Conservation (phyloP, 2,797 vertebrate species). For the Phataginus tricuspis region DNA sequence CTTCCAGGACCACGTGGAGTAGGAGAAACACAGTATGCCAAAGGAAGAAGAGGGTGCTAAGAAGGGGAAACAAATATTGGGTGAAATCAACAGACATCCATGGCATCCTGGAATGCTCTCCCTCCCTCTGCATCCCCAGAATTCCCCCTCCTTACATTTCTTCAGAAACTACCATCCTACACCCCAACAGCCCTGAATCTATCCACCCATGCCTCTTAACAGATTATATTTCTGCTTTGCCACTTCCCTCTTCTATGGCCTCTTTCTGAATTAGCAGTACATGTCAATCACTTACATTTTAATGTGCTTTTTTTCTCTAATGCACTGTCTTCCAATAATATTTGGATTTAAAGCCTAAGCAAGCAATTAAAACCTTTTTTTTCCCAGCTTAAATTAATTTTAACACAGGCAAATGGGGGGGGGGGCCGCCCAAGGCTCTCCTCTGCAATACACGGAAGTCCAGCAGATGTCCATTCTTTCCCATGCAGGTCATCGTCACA, state of each 20-base stretch:
- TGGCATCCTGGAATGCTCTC: not conserved
- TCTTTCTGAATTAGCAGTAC: not conserved
- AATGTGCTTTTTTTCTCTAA: slow-evolving; percentile 25
- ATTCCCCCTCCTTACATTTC: not conserved
- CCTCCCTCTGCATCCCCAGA: not conserved
- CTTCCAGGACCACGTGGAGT: not conserved
- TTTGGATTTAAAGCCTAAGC: slow-evolving; percentile 23
- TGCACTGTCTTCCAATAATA: not conserved
- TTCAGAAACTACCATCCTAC: not conserved
- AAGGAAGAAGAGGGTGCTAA: not conserved
- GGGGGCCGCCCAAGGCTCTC: not conserved
- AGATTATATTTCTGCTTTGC: not conserved
- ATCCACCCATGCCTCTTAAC: not conserved
- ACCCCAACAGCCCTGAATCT: not conserved
- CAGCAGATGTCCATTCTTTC: not conserved
- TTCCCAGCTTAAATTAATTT: not conserved
- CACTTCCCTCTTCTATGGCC: not conserved
- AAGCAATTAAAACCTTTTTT: not conserved
- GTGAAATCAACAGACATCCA: not conserved
- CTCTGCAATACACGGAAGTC: fast-evolving
- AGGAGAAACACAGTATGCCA: not conserved
- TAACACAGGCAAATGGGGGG: not conserved
- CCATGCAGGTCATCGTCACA: not conserved
- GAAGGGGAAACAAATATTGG: not conserved
- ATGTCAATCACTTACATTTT: not conserved